Base-by-base conservation (phyloP, 2,888 invertebrate genomes). In the Celastrina argiolus region DNA sequence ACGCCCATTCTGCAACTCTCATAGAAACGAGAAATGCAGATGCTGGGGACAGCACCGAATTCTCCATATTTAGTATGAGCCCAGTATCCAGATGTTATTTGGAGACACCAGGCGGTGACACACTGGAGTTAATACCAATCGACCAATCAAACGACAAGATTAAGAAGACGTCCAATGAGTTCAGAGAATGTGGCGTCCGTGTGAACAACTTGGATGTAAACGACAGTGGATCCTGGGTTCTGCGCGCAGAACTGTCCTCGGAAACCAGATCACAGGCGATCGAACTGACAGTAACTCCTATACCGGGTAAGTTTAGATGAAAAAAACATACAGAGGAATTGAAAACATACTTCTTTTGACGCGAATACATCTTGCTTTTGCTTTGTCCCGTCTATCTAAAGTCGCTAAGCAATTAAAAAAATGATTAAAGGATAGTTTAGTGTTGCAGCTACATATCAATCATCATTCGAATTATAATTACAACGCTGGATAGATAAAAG, bases 151-250 rank as follows among this genome's bases (percentile, higher is more conserved):
- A 71, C 16, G 73, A 74, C 0, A 76, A 74, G 63, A 71, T 69
- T 39, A 59, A 64, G 45, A 63, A 74, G 8, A 61, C 64, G 16
- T 68, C 69, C 8, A 31, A 22, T 14, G 56, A 65, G 1, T 0
- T 69, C 0, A 39, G 61, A 0, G 63, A 64, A 1, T 80, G 78
- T 67, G 67, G 66, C 1, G 76, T 70, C 3, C 56, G 42, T 1
- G 69, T 79, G 0, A 69, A 45, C 3, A 69, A 75, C 51, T 51
- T 76, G 1, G 69, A 71, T 7, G 65, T 65, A 8, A 66, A 64
- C 6, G 78, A 79, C 64, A 67, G 56, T 14, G 80, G 80, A 0
- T 2, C 74, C 2, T 80, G 80, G 80, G 73, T 70, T 0, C 41
- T 76, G 18, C 65, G 51, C 6, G 68, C 75, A 22, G 69, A 56